A percentile compares a stretch with the other conserved stretches of the same genome.
phyloP scores from a whole-genome alignment of 2,888 invertebrate species.

The Trissolcus japonicus region DNA sequence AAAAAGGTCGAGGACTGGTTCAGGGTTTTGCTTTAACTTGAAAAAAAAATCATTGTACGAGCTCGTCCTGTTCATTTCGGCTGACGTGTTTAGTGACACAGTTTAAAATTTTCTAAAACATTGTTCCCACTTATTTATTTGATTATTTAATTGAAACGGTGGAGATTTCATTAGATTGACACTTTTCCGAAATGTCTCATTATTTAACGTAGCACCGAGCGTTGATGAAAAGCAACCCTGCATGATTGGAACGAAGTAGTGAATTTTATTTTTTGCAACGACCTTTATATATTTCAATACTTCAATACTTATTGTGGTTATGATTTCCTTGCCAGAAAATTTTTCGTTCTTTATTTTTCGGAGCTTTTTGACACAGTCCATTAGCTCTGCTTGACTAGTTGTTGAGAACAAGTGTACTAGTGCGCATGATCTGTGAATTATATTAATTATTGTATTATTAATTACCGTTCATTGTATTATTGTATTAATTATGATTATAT shows the following conservation, averaged over 20 bases:
- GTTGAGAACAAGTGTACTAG: conserved; percentile 64
- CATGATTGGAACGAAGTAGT: background rate
- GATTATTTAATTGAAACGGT: too few relatives aligned
- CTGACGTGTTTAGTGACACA: conserved; percentile 8
- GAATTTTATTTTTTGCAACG: background rate
- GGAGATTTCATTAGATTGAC: conserved; percentile 5
- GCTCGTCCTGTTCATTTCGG: conserved; percentile 19
- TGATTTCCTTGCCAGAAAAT: conserved; percentile 1
- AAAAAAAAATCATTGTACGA: conserved; percentile 19
- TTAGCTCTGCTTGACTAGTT: conserved; percentile 42
- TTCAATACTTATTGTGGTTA: background rate
- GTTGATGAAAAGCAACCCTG: background rate
- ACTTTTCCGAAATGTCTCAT: conserved; percentile 11
- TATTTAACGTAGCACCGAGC: background rate
- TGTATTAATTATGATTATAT: conserved; percentile 53
- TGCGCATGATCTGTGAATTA: conserved; percentile 74
- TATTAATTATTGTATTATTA: conserved; percentile 61
- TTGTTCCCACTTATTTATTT: conserved; percentile 4
- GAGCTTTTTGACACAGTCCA: conserved; percentile 11
- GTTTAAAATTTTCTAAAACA: background rate
- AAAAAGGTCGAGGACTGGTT: conserved; percentile 50
- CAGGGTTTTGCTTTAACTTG: background rate
- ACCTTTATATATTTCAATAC: background rate
- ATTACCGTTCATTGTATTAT: conserved; percentile 58
- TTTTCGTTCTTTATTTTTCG: conserved; percentile 22